Evolutionary conservation across 92 coral and sea anemone genomes (phyloP).

Genomic region (Ricordea florida): DNA sequence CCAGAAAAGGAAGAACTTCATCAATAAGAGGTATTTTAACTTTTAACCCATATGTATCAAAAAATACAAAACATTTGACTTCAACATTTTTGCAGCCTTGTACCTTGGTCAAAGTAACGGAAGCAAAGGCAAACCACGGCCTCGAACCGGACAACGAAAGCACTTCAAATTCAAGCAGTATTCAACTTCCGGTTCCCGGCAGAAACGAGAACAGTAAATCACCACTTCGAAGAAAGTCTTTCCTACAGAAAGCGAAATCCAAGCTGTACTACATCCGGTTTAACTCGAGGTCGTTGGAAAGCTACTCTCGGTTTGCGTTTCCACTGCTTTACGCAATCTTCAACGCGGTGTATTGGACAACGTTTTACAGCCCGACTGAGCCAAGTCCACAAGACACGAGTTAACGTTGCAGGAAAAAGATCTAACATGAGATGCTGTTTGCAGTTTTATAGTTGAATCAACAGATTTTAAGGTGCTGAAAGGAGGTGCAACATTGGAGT

Average conservation of each 20-base stretch:
- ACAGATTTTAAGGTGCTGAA: too few species aligned
- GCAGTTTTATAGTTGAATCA: too few species aligned
- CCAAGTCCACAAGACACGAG: not conserved
- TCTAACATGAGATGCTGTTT: too few species aligned
- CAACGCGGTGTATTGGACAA: constrained; percentile 58
- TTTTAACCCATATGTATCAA: too few species aligned
- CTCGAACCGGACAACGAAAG: not conserved
- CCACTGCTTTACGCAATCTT: constrained; percentile 46
- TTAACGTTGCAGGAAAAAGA: too few species aligned
- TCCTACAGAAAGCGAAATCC: not conserved
- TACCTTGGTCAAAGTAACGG: constrained; percentile 12
- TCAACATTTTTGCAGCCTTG: constrained; percentile 12
- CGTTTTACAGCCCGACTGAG: not conserved
- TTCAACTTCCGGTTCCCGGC: not conserved
- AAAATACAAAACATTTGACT: too few species aligned
- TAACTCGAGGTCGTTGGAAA: constrained; percentile 52
- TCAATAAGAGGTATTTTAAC: too few species aligned
- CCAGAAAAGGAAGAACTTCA: too few species aligned
- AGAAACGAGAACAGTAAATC: not conserved
- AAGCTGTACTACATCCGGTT: constrained; percentile 42
- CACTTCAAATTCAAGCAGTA: not conserved
- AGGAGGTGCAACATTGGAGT: too few species aligned
- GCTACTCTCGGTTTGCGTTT: constrained; percentile 55
- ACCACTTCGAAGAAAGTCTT: not conserved
- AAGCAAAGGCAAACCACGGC: not conserved